phyloP scores from a whole-genome alignment of 2,113 vertebrate species.

The Atlantisia rogersi region DNA sequence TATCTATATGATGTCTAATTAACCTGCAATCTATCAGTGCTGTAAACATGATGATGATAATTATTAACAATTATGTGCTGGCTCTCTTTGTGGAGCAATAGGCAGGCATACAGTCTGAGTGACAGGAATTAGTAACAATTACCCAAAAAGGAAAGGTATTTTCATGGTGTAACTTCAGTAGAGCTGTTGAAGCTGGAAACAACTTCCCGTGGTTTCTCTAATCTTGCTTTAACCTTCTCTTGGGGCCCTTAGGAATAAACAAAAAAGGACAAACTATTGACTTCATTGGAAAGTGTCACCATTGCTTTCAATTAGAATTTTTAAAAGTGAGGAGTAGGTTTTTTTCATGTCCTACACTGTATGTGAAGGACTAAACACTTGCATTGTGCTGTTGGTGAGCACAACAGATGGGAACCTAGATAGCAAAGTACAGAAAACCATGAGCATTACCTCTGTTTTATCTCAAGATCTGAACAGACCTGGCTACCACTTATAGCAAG shows the following conservation, averaged over 20 bases:
- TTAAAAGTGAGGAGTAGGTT: neutral
- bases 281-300: neutral
- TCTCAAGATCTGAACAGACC: neutral
- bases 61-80: neutral
- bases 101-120: neutral
- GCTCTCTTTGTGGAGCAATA: neutral
- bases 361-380: neutral
- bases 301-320: neutral
- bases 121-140: neutral
- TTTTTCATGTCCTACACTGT: neutral
- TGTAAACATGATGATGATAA: neutral
- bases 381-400: neutral
- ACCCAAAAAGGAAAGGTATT: neutral
- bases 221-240: neutral
- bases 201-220: neutral
- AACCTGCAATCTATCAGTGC: neutral
- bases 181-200: neutral
- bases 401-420: neutral
- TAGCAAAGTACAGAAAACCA: neutral
- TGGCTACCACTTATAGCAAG: neutral
- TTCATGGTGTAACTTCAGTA: neutral
- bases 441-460: neutral
- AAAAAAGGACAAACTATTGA: neutral
- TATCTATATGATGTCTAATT: neutral
- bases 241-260: neutral